Conservation (phyloP, 2,888 invertebrate genomes). For the Uropetala carovei region DNA sequence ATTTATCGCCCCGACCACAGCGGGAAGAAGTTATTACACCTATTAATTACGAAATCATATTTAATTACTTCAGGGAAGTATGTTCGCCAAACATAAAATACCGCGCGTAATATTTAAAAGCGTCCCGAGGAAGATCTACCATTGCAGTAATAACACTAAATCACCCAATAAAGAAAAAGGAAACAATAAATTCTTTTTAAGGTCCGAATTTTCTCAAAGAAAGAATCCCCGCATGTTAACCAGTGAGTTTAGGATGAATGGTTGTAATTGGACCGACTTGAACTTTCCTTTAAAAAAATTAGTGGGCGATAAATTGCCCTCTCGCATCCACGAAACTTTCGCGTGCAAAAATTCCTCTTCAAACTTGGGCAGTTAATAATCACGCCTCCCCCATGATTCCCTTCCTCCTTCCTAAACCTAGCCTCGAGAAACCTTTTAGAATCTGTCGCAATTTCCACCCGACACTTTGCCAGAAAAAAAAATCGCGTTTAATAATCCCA, state of each 20-base stretch:
- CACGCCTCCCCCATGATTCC: not conserved
- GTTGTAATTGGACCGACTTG: not conserved
- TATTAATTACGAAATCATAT: not conserved
- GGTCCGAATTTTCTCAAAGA: not conserved
- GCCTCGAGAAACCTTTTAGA: not conserved
- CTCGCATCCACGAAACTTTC: not conserved
- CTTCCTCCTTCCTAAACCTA: not conserved
- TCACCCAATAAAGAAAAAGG: not conserved
- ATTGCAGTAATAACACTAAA: not conserved
- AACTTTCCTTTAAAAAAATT: not conserved
- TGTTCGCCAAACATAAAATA: not conserved
- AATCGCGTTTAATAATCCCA: not conserved
- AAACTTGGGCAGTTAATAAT: not conserved
- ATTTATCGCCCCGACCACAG: not conserved
- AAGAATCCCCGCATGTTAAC: too few relatives aligned
- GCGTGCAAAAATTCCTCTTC: not conserved
- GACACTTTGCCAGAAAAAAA: not conserved
- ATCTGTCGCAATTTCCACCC: not conserved
- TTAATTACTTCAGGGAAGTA: not conserved
- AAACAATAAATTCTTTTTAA: not conserved
- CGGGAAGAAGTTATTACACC: not conserved
- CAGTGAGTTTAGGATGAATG: too few relatives aligned
- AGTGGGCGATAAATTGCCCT: not conserved
- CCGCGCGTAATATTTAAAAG: not conserved
- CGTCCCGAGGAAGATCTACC: not conserved